Evolutionary conservation across 2,113 vertebrate species (phyloP).

Genomic region (Percopsis transmontana): DNA sequence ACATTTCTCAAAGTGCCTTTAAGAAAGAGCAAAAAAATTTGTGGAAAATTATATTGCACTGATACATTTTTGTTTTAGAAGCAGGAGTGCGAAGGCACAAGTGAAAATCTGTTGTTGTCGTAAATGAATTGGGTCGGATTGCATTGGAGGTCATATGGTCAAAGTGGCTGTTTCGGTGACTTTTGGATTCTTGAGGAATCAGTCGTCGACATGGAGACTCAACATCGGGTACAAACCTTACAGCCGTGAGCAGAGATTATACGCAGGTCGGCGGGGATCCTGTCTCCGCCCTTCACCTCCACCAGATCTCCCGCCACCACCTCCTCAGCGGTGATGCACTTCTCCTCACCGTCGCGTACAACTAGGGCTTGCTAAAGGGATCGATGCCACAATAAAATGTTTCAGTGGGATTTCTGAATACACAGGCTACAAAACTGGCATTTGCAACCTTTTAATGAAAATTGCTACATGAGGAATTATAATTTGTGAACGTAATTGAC

Average conservation of each 20-base stretch:
- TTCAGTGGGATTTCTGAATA: not conserved
- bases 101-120: too few species aligned
- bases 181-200: not conserved
- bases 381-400: not conserved
- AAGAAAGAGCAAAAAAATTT: not conserved
- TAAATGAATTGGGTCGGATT: too few species aligned
- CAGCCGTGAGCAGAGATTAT: constrained; percentile 91
- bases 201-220: not conserved
- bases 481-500: too few species aligned
- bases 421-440: not conserved
- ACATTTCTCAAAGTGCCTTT: too few species aligned
- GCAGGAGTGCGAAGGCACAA: too few species aligned
- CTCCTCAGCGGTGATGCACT: constrained; percentile 89
- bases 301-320: constrained; percentile 93
- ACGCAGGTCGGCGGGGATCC: constrained; percentile 93
- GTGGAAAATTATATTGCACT: not conserved
- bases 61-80: too few species aligned
- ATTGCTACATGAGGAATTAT: not conserved
- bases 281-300: constrained; percentile 95
- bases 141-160: too few species aligned
- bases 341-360: constrained; percentile 91
- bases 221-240: constrained; percentile 79
- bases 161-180: too few species aligned
- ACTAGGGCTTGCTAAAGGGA: constrained; percentile 91
- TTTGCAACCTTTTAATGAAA: not conserved